Conservation (phyloP, 2,888 invertebrate species). For the Drosophila lutescens region DNA sequence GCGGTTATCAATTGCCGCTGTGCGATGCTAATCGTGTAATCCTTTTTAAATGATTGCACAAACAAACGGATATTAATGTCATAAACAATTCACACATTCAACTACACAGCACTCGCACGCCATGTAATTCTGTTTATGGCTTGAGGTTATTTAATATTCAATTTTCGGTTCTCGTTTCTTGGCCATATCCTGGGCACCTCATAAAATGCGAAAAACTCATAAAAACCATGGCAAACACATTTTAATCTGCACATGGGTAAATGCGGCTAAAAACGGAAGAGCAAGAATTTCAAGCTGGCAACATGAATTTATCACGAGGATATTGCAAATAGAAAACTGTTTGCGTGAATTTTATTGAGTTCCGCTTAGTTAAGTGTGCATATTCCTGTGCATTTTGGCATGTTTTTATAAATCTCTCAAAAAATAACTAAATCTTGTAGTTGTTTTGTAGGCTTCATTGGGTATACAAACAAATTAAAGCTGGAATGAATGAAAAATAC, state of each 20-base stretch:
- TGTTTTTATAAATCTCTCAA: neutral
- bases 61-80: slow-evolving; percentile 76
- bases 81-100: slow-evolving; percentile 66
- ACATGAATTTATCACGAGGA: slow-evolving; percentile 30
- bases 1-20: slow-evolving; percentile 59
- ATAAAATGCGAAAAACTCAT: slow-evolving; percentile 60
- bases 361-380: slow-evolving; percentile 13
- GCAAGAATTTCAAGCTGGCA: slow-evolving; percentile 8
- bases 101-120: slow-evolving; percentile 9
- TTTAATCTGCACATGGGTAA: slow-evolving; percentile 55
- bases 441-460: neutral
- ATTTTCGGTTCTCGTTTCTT: slow-evolving; percentile 49
- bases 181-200: slow-evolving; percentile 8
- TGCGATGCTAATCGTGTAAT: slow-evolving; percentile 57
- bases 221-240: slow-evolving; percentile 57
- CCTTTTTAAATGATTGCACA: slow-evolving; percentile 60
- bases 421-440: neutral
- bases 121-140: slow-evolving; percentile 46
- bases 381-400: slow-evolving; percentile 47
- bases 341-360: slow-evolving; percentile 31
- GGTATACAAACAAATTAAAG: neutral
- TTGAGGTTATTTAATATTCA: slow-evolving; percentile 67
- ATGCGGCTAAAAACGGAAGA: slow-evolving; percentile 5
- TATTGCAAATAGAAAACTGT: slow-evolving; percentile 34
- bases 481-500: too few species aligned